Evolutionary conservation across 2,797 vertebrate species (phyloP).

Genomic region (Eulemur rubriventer): DNA sequence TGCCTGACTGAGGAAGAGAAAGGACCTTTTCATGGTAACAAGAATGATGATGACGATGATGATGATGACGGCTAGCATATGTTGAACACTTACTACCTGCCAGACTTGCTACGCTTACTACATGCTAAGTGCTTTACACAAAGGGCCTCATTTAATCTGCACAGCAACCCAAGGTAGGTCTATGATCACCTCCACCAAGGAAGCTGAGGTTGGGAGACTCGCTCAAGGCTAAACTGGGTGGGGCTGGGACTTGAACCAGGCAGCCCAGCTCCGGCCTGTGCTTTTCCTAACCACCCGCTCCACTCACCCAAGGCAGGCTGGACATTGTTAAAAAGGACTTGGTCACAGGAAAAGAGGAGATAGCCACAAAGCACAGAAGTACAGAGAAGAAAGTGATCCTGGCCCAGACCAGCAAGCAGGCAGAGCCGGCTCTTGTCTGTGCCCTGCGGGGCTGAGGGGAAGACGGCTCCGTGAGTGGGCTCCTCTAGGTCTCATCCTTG

Average conservation of each 20-base stretch:
- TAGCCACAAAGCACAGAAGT: not conserved
- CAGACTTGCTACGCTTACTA: not conserved
- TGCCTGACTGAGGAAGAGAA: not conserved
- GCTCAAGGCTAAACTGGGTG: not conserved
- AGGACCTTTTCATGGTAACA: not conserved
- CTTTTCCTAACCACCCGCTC: not conserved
- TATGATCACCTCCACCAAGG: not conserved
- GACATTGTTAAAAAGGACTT: not conserved
- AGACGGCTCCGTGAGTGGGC: not conserved
- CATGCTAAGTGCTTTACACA: not conserved
- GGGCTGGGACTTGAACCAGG: not conserved
- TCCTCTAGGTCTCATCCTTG: not conserved
- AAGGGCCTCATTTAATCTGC: not conserved
- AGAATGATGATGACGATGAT: not conserved
- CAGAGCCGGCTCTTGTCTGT: not conserved
- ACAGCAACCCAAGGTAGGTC: not conserved
- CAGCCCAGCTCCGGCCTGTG: accelerated
- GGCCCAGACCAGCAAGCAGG: not conserved
- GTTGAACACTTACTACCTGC: not conserved
- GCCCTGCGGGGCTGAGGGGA: not conserved
- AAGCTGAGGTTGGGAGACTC: not conserved
- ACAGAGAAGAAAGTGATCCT: not conserved
- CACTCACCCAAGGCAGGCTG: not conserved
- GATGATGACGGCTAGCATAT: not conserved
- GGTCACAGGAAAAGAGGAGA: not conserved